phyloP scores from a whole-genome alignment of 2,797 vertebrate species.

The Scyliorhinus canicula region DNA sequence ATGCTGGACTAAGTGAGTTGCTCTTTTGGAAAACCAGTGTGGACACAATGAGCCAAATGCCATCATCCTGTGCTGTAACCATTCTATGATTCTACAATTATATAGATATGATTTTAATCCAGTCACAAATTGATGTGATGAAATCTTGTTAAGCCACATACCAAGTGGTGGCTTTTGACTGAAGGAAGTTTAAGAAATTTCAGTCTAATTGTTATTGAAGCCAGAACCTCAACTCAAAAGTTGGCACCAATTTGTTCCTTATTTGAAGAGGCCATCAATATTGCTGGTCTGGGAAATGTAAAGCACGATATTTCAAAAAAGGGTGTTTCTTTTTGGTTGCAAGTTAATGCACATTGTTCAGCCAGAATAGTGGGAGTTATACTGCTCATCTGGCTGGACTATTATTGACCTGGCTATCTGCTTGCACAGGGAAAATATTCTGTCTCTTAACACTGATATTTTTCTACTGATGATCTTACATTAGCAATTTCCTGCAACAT shows the following conservation, averaged over 20 bases:
- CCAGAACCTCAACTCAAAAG: neutral
- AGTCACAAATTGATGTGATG: neutral
- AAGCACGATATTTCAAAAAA: neutral
- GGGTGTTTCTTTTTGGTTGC: neutral
- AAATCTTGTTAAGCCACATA: neutral
- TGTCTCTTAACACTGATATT: neutral
- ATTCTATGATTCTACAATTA: too few relatives aligned
- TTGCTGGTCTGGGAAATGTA: neutral
- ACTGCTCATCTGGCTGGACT: neutral
- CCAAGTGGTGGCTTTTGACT: neutral
- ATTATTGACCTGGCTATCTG: neutral
- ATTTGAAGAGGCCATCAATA: neutral
- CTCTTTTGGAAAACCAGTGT: too few relatives aligned
- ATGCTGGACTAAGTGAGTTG: too few relatives aligned
- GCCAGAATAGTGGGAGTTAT: conserved; percentile 7
- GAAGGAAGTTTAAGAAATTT: neutral
- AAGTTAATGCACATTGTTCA: neutral
- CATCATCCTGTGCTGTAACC: too few relatives aligned
- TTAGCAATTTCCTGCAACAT: neutral
- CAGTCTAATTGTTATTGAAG: neutral
- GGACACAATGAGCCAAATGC: too few relatives aligned
- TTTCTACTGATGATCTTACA: neutral
- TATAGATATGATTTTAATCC: neutral
- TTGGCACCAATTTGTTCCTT: neutral
- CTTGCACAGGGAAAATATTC: neutral